phyloP scores from a whole-genome alignment of 2,113 vertebrate species.

The Pungitius pungitius region DNA sequence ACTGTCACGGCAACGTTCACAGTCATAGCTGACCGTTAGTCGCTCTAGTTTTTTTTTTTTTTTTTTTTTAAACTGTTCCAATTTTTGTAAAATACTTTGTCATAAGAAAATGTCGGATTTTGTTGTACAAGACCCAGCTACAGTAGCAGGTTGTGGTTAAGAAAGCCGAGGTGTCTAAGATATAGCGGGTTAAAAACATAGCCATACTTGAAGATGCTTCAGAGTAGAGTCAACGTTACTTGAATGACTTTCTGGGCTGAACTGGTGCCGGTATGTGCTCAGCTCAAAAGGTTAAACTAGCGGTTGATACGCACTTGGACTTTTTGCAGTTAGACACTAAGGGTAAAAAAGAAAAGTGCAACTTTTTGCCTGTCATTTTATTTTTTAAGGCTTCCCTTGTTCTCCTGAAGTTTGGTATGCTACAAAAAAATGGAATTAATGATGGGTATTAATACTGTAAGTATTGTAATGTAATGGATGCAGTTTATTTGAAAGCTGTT shows the following conservation, averaged over 20 bases:
- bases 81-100: constrained; percentile 67
- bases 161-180: constrained; percentile 80
- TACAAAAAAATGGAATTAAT: constrained; percentile 81
- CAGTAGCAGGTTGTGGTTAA: constrained; percentile 83
- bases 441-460: constrained; percentile 98
- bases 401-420: constrained; percentile 89
- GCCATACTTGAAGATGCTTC: constrained; percentile 98
- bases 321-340: constrained; percentile 96
- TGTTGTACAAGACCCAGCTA: constrained; percentile 88
- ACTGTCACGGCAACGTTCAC: constrained; percentile 64
- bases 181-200: constrained; percentile 88
- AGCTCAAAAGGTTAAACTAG: constrained; percentile 89
- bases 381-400: constrained; percentile 83
- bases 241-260: constrained; percentile 93
- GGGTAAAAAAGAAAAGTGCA: constrained; percentile 81
- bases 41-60: constrained; percentile 40
- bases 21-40: constrained; percentile 76
- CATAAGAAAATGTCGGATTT: constrained; percentile 75
- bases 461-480: constrained; percentile 99
- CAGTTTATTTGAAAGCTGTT: constrained; percentile 99
- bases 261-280: constrained; percentile 83
- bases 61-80: constrained; percentile 50
- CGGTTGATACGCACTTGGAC: constrained; percentile 85
- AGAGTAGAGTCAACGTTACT: constrained; percentile 93
- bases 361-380: constrained; percentile 84